Evolutionary conservation across 2,888 invertebrate species (phyloP), one percentile per base, ranked within the genome.

Genomic region (Nezara viridula): DNA sequence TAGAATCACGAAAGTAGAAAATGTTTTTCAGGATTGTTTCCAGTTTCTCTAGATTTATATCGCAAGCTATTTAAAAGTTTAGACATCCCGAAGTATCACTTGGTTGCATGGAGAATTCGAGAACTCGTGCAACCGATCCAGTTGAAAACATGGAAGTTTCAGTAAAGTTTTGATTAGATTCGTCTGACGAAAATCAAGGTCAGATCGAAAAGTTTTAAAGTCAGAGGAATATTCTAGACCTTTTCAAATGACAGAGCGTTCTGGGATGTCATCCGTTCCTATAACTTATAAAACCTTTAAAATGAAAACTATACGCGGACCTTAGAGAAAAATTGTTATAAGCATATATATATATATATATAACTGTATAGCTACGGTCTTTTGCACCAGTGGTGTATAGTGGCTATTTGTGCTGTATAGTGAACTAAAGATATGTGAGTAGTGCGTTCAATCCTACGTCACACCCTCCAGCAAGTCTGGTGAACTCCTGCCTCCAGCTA

Each of bases 31-130:
- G 37, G 3, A 60, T 60, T 3, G 60, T 37, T 37, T 73, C 66
- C 21, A 73, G 66, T 73, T 73, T 73, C 66, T 73, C 66, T 73
- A 73, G 66, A 73, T 73, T 73, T 73, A 73, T 73, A 73, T 73
- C 66, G 9, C 32, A 19, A 44, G 44, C 81, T n/a, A 9, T n/a
- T 81, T 81, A 81, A 81, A 81, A 81, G 81, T 81, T 81, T 40
- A n/a, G 44, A 47, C 44, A 47, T 14, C 44, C 40, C 40, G 14
- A 32, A 73, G 37, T 19, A 73, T 37, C 37, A 73, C 37, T 60
- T 27, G 4, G 27, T 27, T 27, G 14, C 60, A 60, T 60, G 60
- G 32, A n/a, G n/a, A 21, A 21, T 73, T 37, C 19, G 1, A 21
- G 32, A 12, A n/a, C n/a, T 81, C 81, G 81, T 81, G 81, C 81